Evolutionary conservation across 2,888 invertebrate genomes (phyloP), one percentile per base, ranked within the genome.

Genomic region (Hesperia comma): DNA sequence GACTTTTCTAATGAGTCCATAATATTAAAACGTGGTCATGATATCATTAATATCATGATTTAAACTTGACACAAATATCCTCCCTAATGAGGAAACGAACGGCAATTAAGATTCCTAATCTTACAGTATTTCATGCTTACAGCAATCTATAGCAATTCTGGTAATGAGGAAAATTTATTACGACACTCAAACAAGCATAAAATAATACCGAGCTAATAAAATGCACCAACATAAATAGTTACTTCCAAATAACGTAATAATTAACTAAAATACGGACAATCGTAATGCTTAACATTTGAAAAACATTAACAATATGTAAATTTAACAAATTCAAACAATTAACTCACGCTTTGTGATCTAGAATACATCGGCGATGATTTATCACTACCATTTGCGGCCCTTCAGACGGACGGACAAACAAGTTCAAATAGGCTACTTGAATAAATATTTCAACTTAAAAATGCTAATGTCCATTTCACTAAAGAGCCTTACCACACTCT

Each of bases 391-490:
- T 77, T 81, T 77, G 79, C 74, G 79, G 84, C 83, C 81, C 83
- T 86, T 85, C 80, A 73, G 51, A 72, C 74, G 61, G 46, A 76
- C 75, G 71, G 72, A 81, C 82, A 84, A 83, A 86, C 84, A 87
- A 75, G 70, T 76, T 79, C 77, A 82, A 85, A 86, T 82, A 82
- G 79, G 77, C 86, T 85, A 86, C 88, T 83, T 84, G 83, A 85
- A 86, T 84, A 85, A 79, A 84, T 86, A 84, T 86, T 85, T 85
- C 82, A 83, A 74, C 68, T 78, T 78, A 74, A 81, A 85, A 84
- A 86, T 86, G 85, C 78, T 80, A 85, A 81, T 61, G 60, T 15
- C 12, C 43, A 15, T 33, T 26, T 54, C 17, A 41, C 51, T 51
- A 53, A 21, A 53, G 32, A 12, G 6, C 26, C 26, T 26, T 32